Percentiles rank a stretch among this genome's conserved stretches.
Conservation (phyloP, 2,888 invertebrate genomes). For the Trachelus iudaicus region DNA sequence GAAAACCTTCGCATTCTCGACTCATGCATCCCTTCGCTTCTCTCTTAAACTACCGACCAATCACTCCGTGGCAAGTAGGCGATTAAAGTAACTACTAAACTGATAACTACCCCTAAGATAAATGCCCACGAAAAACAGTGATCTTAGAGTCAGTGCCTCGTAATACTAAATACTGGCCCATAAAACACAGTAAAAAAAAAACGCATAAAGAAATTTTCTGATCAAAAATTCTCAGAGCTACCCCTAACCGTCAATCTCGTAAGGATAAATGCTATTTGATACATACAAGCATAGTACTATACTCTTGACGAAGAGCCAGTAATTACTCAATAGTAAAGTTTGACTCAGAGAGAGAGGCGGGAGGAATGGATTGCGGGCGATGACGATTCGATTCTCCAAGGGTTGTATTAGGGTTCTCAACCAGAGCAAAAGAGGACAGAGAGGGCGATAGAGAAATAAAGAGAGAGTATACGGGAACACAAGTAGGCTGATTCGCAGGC, state of each 20-base stretch:
- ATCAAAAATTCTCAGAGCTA: neutral
- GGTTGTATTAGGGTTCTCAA: neutral
- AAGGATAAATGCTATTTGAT: neutral
- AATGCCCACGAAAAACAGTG: neutral
- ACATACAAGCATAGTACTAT: slow-evolving; percentile 22
- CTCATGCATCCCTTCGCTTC: neutral
- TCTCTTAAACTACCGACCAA: neutral
- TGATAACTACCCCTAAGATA: neutral
- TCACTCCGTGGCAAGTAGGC: neutral
- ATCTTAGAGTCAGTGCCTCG: neutral
- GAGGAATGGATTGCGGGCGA: slow-evolving; percentile 36
- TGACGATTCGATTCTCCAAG: slow-evolving; percentile 28
- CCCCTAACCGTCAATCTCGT: neutral
- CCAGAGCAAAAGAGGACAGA: neutral
- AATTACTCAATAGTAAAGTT: slow-evolving; percentile 47
- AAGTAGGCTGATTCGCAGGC: neutral
- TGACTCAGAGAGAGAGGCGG: slow-evolving; percentile 31
- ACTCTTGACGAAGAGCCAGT: slow-evolving; percentile 44
- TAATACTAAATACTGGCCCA: neutral
- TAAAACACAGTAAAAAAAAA: neutral
- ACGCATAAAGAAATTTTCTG: neutral
- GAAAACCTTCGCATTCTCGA: slow-evolving; percentile 43
- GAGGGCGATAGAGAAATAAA: neutral
- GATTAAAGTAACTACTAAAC: neutral
- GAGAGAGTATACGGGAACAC: neutral